Conservation (phyloP, 2,888 invertebrate species). For the Brachylomia viminalis region DNA sequence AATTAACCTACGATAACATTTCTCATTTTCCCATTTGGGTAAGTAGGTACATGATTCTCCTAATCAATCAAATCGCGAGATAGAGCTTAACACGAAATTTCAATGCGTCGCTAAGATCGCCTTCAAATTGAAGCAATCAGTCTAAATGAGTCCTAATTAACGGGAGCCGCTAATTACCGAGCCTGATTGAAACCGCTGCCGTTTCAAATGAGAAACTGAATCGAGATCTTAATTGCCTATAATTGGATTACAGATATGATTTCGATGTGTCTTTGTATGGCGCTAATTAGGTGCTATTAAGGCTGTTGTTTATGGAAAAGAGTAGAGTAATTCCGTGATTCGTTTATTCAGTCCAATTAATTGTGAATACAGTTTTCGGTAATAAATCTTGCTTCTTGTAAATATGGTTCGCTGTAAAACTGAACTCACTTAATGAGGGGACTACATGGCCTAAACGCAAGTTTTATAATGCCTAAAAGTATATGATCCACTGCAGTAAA, state of each 20-base stretch:
- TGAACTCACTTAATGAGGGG: no score
- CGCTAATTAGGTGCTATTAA: conserved; percentile 35
- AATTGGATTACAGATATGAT: conserved; percentile 60
- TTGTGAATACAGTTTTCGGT: not conserved
- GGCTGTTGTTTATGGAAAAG: not conserved
- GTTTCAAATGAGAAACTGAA: conserved; percentile 67
- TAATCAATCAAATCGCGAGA: conserved; percentile 55
- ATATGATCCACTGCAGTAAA: no score
- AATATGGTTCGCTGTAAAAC: not conserved
- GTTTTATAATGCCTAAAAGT: no score
- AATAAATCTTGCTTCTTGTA: not conserved
- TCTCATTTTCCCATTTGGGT: not conserved
- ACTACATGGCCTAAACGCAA: no score
- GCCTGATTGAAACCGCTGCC: conserved; percentile 71
- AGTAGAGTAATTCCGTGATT: not conserved
- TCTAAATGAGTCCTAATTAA: conserved; percentile 69
- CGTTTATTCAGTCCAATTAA: not conserved
- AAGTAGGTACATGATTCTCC: not conserved
- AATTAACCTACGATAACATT: conserved; percentile 1
- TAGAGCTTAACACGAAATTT: conserved; percentile 45
- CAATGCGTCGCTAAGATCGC: conserved; percentile 63
- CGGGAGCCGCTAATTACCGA: conserved; percentile 70
- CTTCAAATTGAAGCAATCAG: conserved; percentile 67
- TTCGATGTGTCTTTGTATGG: conserved; percentile 39
- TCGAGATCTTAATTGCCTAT: conserved; percentile 62